Evolutionary conservation across 64 coral and sea anemone species (phyloP), one percentile per base, ranked within the genome.

Genomic region (Porites lutea): DNA sequence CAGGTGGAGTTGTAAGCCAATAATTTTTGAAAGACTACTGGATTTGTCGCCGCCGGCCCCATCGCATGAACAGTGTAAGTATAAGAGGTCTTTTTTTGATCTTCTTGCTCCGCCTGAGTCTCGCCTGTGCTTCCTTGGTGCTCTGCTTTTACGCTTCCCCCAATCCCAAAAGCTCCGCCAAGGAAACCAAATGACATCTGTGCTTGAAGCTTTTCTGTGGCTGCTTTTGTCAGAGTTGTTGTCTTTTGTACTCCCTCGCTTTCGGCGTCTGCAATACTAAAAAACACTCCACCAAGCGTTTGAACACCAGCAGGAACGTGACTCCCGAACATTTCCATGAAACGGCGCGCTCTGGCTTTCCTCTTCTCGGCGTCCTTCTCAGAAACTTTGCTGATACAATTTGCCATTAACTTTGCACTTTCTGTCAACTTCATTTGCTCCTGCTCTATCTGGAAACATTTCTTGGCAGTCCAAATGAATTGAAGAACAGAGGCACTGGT

Each of bases 301-400:
- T 89, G 87, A 6, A 77, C 20, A 19, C 87, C 87, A 0, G 20
- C 72, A 43, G 87, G 87, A 27, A 60, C 77, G 59, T 89, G 72
- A 48, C 87, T 89, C 45, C 87, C 87, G 4, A 65, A 89, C 59
- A 72, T 72, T 18, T 89, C 3, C 59, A 89, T 44, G 47, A 89
- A 89, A 27, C 2, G 14, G 21, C 73, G 52, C n/a, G 87, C 20
- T 2, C 75, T 55, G 10, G 53, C 10, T 5, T 55, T 71, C 72
- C 19, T 4, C 15, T 27, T 22, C 8, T 49, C 47, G 19, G 47
- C 43, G 7, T 0, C 78, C 61, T 48, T 21, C 70, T 27, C 21
- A 91, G 60, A 16, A 12, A 0, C 47, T 15, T 18, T 44, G 49
- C 45, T 18, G 16, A 87, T 71, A 45, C 21, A 71, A 5, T 18